Base-by-base conservation (phyloP, 2,888 invertebrate genomes). In the Darwinula stevensoni region DNA sequence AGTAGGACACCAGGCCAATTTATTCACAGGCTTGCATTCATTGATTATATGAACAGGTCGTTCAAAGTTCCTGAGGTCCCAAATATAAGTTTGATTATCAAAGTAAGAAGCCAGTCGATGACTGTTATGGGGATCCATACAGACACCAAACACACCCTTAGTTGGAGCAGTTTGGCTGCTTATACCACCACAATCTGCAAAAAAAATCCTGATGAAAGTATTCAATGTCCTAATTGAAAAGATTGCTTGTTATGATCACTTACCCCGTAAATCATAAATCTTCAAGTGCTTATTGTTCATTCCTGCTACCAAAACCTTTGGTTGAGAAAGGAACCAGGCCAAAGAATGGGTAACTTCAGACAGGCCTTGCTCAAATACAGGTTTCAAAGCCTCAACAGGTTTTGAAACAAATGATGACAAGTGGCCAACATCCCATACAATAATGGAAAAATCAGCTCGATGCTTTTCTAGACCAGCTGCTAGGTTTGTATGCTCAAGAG, bases 371-470 rank as follows among this genome's bases (percentile, higher is more conserved):
- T 80, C 78, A 4, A 65, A 59, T 3, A 69, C 44, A 1, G 73
- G 71, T 39, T 60, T 57, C 1, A 57, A 45, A 1, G 57, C 43
- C 36, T 65, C 65, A 34, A 44, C 50, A 11, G 31, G 36, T 17
- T 29, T 16, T 31, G 34, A 16, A 31, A 36, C 38, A 42, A 56
- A 53, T 41, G 58, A 60, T 28, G 53, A 48, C n/a, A n/a, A n/a
- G n/a, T n/a, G n/a, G n/a, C n/a, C n/a, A 12, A 76, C 67, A 50
- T 91, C 86, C 84, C 86, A 91, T 30, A 88, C 59, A 4, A 78
- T 58, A 27, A 88, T 65, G 35, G 76, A 78, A 48, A 71, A 68
- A 50, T 88, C 88, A 22, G 73, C 70, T 38, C 82, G 63, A 47
- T 78, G 70, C 47, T 76, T 78, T 44, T 88, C 88, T 43, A 86